These are phyloP conservation scores for Cyaniris semiargus DNA, from an alignment of 2,888 invertebrate species.

Conservation along the genomic window DNA sequence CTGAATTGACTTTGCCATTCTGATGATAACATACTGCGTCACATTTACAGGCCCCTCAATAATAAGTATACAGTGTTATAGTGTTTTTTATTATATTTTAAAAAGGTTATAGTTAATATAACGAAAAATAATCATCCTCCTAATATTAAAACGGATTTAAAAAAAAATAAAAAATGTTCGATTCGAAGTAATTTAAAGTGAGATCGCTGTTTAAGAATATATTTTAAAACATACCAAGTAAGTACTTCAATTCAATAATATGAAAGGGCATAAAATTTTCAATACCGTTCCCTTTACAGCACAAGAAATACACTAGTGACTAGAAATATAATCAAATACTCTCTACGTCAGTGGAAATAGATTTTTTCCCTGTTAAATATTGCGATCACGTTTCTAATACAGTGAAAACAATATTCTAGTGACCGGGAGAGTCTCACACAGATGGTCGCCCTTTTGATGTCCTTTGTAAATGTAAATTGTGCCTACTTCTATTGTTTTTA, in stretches of 20 bases:
- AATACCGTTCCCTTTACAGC: constrained; percentile 70
- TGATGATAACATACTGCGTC: constrained; percentile 33
- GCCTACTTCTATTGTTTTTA: not conserved
- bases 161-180: not conserved
- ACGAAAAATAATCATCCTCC: too few species aligned
- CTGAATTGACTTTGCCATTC: constrained; percentile 1
- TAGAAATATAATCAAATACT: constrained; percentile 73
- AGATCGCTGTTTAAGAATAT: too few species aligned
- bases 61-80: too few species aligned
- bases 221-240: too few species aligned
- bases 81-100: too few species aligned
- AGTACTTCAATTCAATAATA: not conserved
- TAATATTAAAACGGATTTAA: not conserved
- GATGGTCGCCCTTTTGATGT: constrained; percentile 74
- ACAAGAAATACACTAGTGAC: constrained; percentile 63
- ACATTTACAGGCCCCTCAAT: not conserved
- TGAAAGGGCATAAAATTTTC: constrained; percentile 44
- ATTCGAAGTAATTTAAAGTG: not conserved
- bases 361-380: constrained; percentile 80
- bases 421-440: constrained; percentile 79
- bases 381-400: constrained; percentile 82
- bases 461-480: constrained; percentile 58
- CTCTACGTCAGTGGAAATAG: constrained; percentile 72
- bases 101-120: too few species aligned
- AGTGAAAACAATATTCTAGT: constrained; percentile 82